Base-by-base conservation (phyloP, 2,888 invertebrate genomes). In the Drosophila anomelani region DNA sequence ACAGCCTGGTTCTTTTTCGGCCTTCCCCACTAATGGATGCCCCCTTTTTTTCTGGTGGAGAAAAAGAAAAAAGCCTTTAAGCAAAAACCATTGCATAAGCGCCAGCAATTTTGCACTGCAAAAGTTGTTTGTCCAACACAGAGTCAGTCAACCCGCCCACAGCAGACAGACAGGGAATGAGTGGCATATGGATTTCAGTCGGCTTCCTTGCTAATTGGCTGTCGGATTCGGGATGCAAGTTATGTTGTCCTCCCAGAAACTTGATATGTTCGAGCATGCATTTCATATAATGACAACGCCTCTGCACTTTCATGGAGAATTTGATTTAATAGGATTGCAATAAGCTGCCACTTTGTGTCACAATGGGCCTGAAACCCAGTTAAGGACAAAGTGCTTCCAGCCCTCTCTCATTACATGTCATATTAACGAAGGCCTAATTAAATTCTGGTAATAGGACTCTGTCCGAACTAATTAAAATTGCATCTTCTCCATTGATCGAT, bases 401-500 rank as follows among this genome's bases (percentile, higher is more conserved):
- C 41, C n/a, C 15, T 32, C 53, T 38, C 64, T 38, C 44, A 38
- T 32, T n/a, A 51, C 10, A 29, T 66, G 54, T 39, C 46, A 44
- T 17, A 46, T 61, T 60, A 9, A 54, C 15, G 29, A 39, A 57
- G n/a, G 4, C 41, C 32, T 49, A 64, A 49, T 66, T 66, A 17
- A 29, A 43, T 44, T 51, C 9, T 7, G 13, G 17, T 62, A 58
- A 38, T 36, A 59, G 17, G 12, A n/a, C 20, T 26, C 38, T 53
- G 26, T 58, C 17, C 26, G 4, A n/a, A 51, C 55, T 73, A 73
- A 73, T 73, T 73, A 67, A 55, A 58, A 44, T 75, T 43, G 47
- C 54, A 73, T 73, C 29, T n/a, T 8, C 38, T 43, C 17, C 10
- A 15, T 55, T 74, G 73, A 75, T 75, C 43, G 67, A 73, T 67